These are phyloP conservation scores for Rhimphoctona megacephalus DNA, from an alignment of 2,888 invertebrate genomes.

Conservation along the genomic window DNA sequence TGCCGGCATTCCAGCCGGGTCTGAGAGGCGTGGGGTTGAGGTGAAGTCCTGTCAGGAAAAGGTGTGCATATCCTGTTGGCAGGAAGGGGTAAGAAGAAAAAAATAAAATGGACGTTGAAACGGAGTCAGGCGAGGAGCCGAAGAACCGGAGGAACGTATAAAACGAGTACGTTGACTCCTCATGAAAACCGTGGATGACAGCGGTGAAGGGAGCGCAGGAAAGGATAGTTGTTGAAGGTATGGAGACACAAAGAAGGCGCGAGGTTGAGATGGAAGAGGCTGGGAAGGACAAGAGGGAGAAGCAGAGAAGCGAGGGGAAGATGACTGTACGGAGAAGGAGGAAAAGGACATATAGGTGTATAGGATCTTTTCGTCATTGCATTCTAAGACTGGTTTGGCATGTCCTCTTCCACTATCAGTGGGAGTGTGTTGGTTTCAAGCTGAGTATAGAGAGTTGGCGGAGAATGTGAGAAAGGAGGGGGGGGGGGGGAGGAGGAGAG, in stretches of 20 bases:
- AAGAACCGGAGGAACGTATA: slow-evolving; percentile 32
- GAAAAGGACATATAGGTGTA: slow-evolving; percentile 55
- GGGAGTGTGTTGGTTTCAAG: background rate
- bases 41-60: slow-evolving; percentile 3
- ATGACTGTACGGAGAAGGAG: background rate
- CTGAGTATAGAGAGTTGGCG: slow-evolving; percentile 22
- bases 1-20: background rate
- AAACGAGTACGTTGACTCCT: slow-evolving; percentile 63
- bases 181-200: slow-evolving; percentile 40
- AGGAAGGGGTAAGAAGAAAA: background rate
- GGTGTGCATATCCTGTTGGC: slow-evolving; percentile 33
- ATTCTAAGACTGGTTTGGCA: slow-evolving; percentile 11
- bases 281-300: slow-evolving; percentile 67
- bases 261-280: slow-evolving; percentile 73
- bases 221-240: slow-evolving; percentile 27
- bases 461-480: slow-evolving; percentile 64
- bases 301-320: slow-evolving; percentile 29
- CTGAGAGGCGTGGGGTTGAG: background rate
- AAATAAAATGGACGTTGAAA: slow-evolving; percentile 37
- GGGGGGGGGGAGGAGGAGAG: slow-evolving; percentile 8
- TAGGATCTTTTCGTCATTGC: slow-evolving; percentile 20
- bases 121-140: slow-evolving; percentile 23
- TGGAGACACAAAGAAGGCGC: slow-evolving; percentile 38
- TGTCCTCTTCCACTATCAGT: slow-evolving; percentile 13
- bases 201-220: slow-evolving; percentile 59